These are phyloP conservation scores for Dascyllus trimaculatus DNA, from an alignment of 2,113 vertebrate species.

Conservation along the genomic window DNA sequence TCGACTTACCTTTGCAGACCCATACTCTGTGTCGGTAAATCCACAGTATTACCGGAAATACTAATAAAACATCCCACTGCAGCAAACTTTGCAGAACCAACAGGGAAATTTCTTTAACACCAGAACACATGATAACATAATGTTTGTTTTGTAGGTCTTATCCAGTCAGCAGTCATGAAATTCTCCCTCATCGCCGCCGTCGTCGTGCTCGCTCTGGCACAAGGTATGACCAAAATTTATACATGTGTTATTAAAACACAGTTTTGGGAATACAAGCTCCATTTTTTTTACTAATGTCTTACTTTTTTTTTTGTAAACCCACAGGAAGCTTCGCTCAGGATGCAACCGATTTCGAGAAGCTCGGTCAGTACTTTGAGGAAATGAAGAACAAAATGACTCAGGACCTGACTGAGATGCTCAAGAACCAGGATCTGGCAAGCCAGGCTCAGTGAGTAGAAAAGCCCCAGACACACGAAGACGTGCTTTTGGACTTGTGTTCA, in stretches of 20 bases:
- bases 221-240: constrained; percentile 50
- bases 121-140: not conserved
- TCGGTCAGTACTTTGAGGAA: constrained; percentile 63
- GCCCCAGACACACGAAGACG: not conserved
- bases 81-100: no score
- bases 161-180: constrained; percentile 80
- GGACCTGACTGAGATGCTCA: constrained; percentile 43
- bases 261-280: not conserved
- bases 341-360: not conserved
- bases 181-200: constrained; percentile 70
- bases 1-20: no score
- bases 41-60: no score
- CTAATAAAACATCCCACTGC: no score
- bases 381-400: constrained; percentile 61
- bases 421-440: constrained; percentile 46
- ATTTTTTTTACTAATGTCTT: no score
- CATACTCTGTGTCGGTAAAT: no score
- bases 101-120: no score
- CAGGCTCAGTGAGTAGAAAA: constrained; percentile 75
- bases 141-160: constrained; percentile 47
- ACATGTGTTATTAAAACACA: not conserved
- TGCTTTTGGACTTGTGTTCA: no score
- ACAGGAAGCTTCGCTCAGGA: constrained; percentile 71
- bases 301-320: not conserved
- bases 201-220: constrained; percentile 72